phyloP scores from a whole-genome alignment of 2,888 invertebrate species.

The Mythimna vitellina region DNA sequence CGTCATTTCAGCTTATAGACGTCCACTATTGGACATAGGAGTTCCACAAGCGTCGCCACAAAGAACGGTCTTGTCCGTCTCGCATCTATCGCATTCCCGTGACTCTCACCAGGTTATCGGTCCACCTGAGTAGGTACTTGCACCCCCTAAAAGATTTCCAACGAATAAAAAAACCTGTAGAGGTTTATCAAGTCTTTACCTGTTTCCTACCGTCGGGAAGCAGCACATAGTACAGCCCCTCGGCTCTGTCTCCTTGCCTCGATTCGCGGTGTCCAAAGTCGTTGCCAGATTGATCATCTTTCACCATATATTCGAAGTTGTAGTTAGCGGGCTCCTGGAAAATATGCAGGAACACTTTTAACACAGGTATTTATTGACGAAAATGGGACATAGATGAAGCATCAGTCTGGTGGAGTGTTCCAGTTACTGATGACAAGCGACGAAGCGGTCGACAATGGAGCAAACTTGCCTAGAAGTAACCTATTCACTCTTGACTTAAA shows the following conservation, averaged over 20 bases:
- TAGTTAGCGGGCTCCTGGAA: conserved; percentile 92
- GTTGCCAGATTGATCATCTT: conserved; percentile 91
- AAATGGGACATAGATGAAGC: background rate
- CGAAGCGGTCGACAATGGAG: too few relatives aligned
- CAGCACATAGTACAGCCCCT: conserved; percentile 92
- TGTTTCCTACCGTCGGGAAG: conserved; percentile 93
- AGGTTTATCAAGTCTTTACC: conserved; percentile 68
- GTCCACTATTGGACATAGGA: too few relatives aligned
- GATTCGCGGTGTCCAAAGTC: conserved; percentile 93
- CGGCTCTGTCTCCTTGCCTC: conserved; percentile 91
- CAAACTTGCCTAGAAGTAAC: too few relatives aligned
- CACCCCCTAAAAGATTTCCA: too few relatives aligned
- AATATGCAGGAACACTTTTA: background rate
- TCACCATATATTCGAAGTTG: conserved; percentile 92
- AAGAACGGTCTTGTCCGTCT: too few relatives aligned
- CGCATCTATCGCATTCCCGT: too few relatives aligned
- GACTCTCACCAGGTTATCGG: too few relatives aligned
- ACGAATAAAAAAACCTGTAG: too few relatives aligned
- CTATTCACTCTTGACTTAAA: too few relatives aligned
- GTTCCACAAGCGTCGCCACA: too few relatives aligned
- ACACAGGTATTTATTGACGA: background rate
- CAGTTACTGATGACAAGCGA: background rate
- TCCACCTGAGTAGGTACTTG: too few relatives aligned
- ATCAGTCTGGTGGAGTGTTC: background rate
- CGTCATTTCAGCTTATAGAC: too few relatives aligned